Evolutionary conservation across 1,140 invertebrate species (phyloP), one percentile per base, ranked within the genome.

Genomic region (Zaprionus africanus): DNA sequence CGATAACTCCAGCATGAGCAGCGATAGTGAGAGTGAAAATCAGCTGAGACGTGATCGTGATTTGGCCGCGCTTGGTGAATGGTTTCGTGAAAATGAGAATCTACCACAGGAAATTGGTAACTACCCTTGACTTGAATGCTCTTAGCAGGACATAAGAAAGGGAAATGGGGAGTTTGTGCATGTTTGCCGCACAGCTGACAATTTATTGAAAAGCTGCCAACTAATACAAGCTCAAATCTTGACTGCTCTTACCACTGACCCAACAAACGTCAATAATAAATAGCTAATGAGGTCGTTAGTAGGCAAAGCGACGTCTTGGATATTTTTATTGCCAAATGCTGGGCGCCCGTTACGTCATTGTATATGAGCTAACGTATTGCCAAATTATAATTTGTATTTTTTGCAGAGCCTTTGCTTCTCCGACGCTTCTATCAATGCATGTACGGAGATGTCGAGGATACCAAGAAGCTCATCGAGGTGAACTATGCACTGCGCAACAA

Each of bases 401-500:
- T 46, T 57, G 4, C 64, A 91, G 91, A 92, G 54, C 88, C 82
- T 4, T 59, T 91, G 54, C 54, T 92, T 69, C 79, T 92, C 59
- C 80, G 82, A 0, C 91, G 91, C 51, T 92, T 92, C 58, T 92
- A 91, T 61, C 81, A 93, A 22, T 94, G 94, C 76, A 94, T 94
- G 78, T 92, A 93, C 36, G 90, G 79, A 69, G 93, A 94, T 80
- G 70, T 95, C 38, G 94, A 95, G 79, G 93, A 94, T 4, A 94
- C 94, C 0, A 95, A 95, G 88, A 93, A 93, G 19, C 94, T 95
- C 61, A 95, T 96, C 63, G 94, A 95, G 72, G 81, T 94, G 59
- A 96, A 95, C 91, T 96, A 95, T 83, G 95, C 94, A 5, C 92
- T 96, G 66, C 93, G 95, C 4, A 93, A 94, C n/a, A 94, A 94